Conservation (phyloP, 2,113 vertebrate species). For the Emydocephalus ijimae region DNA sequence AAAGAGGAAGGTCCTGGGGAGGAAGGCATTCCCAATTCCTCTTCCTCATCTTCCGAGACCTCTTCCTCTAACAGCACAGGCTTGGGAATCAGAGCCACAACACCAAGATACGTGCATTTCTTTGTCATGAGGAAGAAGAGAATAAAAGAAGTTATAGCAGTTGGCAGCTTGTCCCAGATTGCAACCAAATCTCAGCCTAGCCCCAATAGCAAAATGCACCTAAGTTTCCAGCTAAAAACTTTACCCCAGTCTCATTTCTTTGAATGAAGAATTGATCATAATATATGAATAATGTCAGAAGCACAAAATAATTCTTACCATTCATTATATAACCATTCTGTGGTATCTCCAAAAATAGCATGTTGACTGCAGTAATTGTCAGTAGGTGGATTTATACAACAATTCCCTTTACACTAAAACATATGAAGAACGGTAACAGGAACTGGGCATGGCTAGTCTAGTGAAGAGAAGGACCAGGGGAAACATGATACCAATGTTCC, state of each 20-base stretch:
- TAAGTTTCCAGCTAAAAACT: background rate
- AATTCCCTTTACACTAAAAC: no score
- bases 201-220: background rate
- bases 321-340: background rate
- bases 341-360: background rate
- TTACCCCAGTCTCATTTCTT: background rate
- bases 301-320: background rate
- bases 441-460: no score
- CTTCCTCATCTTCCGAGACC: no score
- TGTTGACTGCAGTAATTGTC: background rate
- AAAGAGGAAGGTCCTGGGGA: no score
- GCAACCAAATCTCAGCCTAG: background rate
- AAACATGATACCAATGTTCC: no score
- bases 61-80: no score
- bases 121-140: background rate
- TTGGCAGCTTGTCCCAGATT: background rate
- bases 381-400: background rate
- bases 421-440: no score
- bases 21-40: no score
- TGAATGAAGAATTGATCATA: background rate
- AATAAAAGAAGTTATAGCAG: background rate
- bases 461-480: no score
- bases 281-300: background rate
- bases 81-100: no score
- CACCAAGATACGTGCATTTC: conserved; percentile 13